Evolutionary conservation across 1,140 invertebrate species (phyloP).

Genomic region (Drosophila prosaltans): DNA sequence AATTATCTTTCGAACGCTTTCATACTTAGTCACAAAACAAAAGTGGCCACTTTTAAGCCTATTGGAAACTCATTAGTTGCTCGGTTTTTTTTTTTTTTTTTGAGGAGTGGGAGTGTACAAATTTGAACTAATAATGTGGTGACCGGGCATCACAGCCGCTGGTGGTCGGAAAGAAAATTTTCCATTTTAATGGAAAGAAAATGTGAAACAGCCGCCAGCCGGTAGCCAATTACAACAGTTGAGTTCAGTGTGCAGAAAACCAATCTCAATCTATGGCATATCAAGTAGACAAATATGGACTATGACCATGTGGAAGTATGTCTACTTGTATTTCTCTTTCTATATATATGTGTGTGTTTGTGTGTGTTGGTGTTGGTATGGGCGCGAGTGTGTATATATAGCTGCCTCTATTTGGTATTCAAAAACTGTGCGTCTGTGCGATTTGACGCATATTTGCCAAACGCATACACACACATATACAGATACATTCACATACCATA

Average conservation of each 20-base stretch:
- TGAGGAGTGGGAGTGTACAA: conserved; percentile 18
- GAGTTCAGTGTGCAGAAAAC: conserved; percentile 47
- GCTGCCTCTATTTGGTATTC: conserved; percentile 74
- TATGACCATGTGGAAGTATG: conserved; percentile 55
- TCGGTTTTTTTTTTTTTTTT: conserved; percentile 6
- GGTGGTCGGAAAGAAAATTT: conserved; percentile 69
- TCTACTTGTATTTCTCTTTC: conserved; percentile 6
- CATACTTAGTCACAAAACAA: conserved; percentile 19
- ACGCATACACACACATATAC: conserved; percentile 35
- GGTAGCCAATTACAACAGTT: conserved; percentile 65
- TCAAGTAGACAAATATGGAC: conserved; percentile 80
- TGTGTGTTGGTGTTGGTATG: conserved; percentile 27
- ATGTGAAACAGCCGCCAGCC: conserved; percentile 27
- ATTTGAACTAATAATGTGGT: conserved; percentile 78
- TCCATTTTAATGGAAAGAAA: conserved; percentile 63
- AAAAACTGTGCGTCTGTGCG: conserved; percentile 79
- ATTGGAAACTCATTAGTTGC: conserved; percentile 77
- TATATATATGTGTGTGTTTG: background rate
- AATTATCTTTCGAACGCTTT: conserved; percentile 41
- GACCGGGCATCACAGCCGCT: conserved; percentile 8
- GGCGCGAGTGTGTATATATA: background rate
- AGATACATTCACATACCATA: conserved; percentile 22
- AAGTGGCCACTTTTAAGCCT: conserved; percentile 57
- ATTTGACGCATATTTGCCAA: conserved; percentile 80
- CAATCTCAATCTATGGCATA: conserved; percentile 73